Conservation (phyloP, 2,113 vertebrate species). For the Coptodon bakossiorum region DNA sequence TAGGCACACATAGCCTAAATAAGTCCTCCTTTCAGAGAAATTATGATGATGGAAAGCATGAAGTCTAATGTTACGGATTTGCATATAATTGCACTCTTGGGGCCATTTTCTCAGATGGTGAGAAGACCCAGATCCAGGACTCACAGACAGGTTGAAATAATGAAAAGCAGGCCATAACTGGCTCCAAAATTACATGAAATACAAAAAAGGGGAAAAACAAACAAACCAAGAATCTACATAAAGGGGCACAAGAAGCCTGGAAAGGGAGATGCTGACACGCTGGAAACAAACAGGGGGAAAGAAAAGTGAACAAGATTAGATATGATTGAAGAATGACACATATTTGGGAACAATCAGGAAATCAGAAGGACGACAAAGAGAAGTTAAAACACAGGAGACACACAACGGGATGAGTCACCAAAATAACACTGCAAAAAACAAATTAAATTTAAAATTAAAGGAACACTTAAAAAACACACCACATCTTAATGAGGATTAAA, state of each 20-base stretch:
- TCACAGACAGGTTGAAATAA: not conserved
- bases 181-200: not conserved
- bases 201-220: accelerated
- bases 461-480: not conserved
- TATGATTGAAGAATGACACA: not conserved
- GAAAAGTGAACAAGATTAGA: not conserved
- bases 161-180: not conserved
- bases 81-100: not conserved
- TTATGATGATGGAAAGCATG: not conserved
- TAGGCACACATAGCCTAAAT: not conserved
- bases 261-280: not conserved
- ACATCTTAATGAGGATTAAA: not conserved
- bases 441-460: not conserved
- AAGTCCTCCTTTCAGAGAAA: not conserved
- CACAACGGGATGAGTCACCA: not conserved
- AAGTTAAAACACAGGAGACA: not conserved
- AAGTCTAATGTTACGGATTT: not conserved
- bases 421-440: not conserved
- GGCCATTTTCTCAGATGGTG: not conserved
- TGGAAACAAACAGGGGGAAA: not conserved
- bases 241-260: not conserved
- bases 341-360: not conserved
- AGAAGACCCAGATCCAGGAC: not conserved
- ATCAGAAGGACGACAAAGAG: not conserved
- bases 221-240: not conserved